These are phyloP conservation scores for Marronus borbonicus DNA, from an alignment of 2,888 invertebrate species.

Conservation along the genomic window DNA sequence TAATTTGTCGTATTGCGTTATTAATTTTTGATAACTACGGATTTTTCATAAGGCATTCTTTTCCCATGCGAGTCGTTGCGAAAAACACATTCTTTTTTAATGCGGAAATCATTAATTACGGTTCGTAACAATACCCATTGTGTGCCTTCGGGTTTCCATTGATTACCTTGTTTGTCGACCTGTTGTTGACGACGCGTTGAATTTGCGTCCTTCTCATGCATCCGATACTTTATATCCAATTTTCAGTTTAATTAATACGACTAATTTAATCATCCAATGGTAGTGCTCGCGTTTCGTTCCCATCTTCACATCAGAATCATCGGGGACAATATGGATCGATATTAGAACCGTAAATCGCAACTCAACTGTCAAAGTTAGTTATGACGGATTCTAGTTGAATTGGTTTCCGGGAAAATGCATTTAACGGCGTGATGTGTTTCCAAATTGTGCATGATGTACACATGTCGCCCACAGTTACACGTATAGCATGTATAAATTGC, in stretches of 20 bases:
- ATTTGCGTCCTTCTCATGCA: not conserved
- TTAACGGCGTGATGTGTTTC: no score
- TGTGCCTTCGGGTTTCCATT: constrained; percentile 21
- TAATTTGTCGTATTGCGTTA: no score
- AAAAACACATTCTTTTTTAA: not conserved
- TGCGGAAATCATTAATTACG: constrained; percentile 7
- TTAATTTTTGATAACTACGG: no score
- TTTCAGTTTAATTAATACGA: constrained; percentile 5
- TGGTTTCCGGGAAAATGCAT: no score
- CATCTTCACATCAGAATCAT: not conserved
- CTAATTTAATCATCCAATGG: not conserved
- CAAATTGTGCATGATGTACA: no score
- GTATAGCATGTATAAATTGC: no score
- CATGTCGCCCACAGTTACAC: no score
- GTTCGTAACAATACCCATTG: not conserved
- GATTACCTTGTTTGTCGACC: constrained; percentile 14
- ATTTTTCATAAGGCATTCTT: not conserved
- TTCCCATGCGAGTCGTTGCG: not conserved
- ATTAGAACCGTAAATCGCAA: no score
- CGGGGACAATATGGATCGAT: no score
- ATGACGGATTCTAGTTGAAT: no score
- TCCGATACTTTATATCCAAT: constrained; percentile 5
- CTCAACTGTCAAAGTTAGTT: no score
- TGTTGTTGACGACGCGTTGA: constrained; percentile 19
- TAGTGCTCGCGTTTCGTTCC: not conserved